Percentiles rank a stretch among this genome's conserved stretches.
Evolutionary conservation across 2,797 vertebrate species (phyloP).

Genomic region (Silurus aristotelis): DNA sequence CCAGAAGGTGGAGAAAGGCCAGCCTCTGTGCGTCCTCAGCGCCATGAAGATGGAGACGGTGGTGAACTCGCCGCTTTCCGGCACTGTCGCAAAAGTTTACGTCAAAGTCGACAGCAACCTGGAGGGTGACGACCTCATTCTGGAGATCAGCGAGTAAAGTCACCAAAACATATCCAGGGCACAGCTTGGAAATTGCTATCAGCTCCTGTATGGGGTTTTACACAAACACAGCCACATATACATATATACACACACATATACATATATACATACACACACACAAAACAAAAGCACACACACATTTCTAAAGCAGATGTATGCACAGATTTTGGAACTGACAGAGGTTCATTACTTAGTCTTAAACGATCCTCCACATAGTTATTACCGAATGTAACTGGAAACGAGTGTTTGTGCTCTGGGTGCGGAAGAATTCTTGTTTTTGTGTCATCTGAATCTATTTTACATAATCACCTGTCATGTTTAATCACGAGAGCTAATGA

Average conservation of each 20-base stretch:
- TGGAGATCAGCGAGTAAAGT: conserved; percentile 80
- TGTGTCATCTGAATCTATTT: conserved; percentile 21
- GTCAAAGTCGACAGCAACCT: conserved; percentile 80
- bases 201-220: conserved; percentile 1
- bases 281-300: not conserved
- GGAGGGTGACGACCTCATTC: conserved; percentile 91
- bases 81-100: conserved; percentile 81
- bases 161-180: not conserved
- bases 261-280: not conserved
- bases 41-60: conserved; percentile 98
- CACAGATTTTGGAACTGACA: not conserved
- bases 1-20: conserved; percentile 83
- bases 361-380: conserved; percentile 25
- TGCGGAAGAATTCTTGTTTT: conserved; percentile 15
- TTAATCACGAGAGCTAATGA: conserved; percentile 35
- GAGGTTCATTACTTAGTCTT: conserved; percentile 21
- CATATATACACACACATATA: not conserved
- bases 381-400: conserved; percentile 36
- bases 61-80: conserved; percentile 86
- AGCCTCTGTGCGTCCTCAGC: conserved; percentile 90
- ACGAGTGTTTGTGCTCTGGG: conserved; percentile 28
- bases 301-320: conserved; percentile 3
- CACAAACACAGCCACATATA: conserved; percentile 18
- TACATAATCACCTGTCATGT: conserved; percentile 43
- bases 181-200: not conserved